Evolutionary conservation across 2,797 vertebrate species (phyloP).

Genomic region (Anas bernieri): DNA sequence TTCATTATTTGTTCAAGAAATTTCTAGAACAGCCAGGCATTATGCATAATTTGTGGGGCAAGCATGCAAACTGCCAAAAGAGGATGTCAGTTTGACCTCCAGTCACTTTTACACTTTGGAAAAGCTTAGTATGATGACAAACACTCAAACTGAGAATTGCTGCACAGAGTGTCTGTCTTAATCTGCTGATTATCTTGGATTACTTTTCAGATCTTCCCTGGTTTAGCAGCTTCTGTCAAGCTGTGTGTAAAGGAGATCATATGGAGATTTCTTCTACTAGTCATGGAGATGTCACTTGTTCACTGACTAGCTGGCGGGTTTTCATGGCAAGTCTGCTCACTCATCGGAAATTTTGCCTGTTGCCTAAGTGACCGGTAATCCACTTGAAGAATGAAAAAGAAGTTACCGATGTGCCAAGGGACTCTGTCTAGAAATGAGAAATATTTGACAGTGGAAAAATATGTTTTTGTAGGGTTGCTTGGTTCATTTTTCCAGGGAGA

Average conservation of each 20-base stretch:
- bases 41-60: neutral
- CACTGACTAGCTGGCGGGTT: neutral
- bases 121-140: neutral
- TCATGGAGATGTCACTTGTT: neutral
- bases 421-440: conserved; percentile 34
- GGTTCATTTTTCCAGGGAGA: conserved; percentile 55
- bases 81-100: neutral
- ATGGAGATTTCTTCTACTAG: neutral
- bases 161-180: neutral
- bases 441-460: conserved; percentile 57
- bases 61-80: neutral
- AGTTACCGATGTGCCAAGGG: neutral
- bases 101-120: neutral
- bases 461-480: conserved; percentile 37
- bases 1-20: neutral
- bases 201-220: neutral
- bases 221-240: neutral
- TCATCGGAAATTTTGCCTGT: neutral
- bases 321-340: neutral
- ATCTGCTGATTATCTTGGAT: neutral
- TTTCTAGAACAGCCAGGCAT: neutral
- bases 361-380: conserved; percentile 30
- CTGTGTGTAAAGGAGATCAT: neutral
- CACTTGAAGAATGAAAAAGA: neutral
- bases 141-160: neutral